Evolutionary conservation across 2,888 invertebrate genomes (phyloP), one percentile per base, ranked within the genome.

Genomic region (Brachynemurus nebulosus): DNA sequence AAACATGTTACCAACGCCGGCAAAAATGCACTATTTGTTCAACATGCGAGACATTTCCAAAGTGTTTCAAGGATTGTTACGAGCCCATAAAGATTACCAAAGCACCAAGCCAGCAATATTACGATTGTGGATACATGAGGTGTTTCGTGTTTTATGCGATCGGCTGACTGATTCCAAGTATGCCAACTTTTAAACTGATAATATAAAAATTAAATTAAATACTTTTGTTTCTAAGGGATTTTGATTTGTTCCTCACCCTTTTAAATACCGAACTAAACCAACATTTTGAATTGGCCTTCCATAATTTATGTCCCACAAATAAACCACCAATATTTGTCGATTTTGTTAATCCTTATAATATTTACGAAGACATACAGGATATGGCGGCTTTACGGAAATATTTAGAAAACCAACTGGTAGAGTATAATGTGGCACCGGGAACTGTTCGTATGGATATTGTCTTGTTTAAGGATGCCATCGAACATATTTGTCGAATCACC

Each of bases 21-120:
- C 80, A 47, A 92, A 90, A 62, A 86, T 85, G 60, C 91, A 92
- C 64, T 92, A 92, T 55, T 66, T 90, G 27, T 92, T 91, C 66
- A 91, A 90, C 62, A 64, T 92, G 54, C 67, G 90, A 51, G 91
- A 91, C 56, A 88, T 92, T 51, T 89, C 89, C 1, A 86, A 79
- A 68, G 79, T 90, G 30, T 80, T 79, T 54, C 80, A 90, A 72
- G 90, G 90, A 4, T 60, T 92, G 12, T 62, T 92, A 14, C 69
- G 88, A 48, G 78, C 84, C 50, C 76, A 82, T 60, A 79, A 77
- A 47, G 83, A 85, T 52, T 79, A 78, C 55, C 86, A 86, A 48
- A 81, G 79, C 55, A 82, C 80, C 0, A 81, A 75, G 53, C 55
- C 68, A 0, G 67, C 78, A 1, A 76, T 90, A 55, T 68, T 88